phyloP scores from a whole-genome alignment of 2,113 vertebrate species.

The Entelurus aequoreus region DNA sequence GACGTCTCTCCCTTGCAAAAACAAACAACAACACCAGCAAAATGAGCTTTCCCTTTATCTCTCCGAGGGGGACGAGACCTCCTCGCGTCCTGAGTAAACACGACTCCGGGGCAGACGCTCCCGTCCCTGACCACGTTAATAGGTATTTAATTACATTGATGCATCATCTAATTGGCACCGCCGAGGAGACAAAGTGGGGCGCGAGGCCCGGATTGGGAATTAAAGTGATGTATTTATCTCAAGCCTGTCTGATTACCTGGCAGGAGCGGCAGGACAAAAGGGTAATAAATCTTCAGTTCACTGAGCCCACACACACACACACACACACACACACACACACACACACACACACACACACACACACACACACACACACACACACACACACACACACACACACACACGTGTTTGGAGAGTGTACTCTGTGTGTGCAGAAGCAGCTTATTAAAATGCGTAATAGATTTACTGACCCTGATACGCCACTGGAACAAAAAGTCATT shows the following conservation, averaged over 20 bases:
- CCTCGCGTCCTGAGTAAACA: conserved; percentile 49
- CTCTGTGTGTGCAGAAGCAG: conserved; percentile 43
- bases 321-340: background rate
- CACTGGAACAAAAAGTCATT: conserved; percentile 76
- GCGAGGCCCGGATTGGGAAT: conserved; percentile 62
- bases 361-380: background rate
- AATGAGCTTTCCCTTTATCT: conserved; percentile 18
- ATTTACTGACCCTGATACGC: conserved; percentile 77
- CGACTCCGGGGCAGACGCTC: conserved; percentile 54
- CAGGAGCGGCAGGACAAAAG: conserved; percentile 66
- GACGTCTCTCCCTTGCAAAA: background rate
- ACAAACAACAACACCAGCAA: conserved; percentile 10
- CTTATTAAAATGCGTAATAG: conserved; percentile 78
- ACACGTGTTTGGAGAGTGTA: conserved; percentile 6
- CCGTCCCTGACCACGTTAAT: conserved; percentile 61
- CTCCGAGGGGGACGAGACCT: conserved; percentile 5
- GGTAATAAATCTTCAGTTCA: conserved; percentile 68
- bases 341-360: background rate
- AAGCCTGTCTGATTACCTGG: conserved; percentile 72
- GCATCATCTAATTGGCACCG: conserved; percentile 69
- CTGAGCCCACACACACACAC: conserved; percentile 4
- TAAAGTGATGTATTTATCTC: conserved; percentile 72
- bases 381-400: background rate
- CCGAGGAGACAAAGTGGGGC: conserved; percentile 59
- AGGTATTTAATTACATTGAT: conserved; percentile 74